Percentiles rank a stretch among this genome's conserved stretches.
These are phyloP conservation scores for Psittacula derbiana DNA, from an alignment of 2,797 vertebrate genomes.

Conservation along the genomic window DNA sequence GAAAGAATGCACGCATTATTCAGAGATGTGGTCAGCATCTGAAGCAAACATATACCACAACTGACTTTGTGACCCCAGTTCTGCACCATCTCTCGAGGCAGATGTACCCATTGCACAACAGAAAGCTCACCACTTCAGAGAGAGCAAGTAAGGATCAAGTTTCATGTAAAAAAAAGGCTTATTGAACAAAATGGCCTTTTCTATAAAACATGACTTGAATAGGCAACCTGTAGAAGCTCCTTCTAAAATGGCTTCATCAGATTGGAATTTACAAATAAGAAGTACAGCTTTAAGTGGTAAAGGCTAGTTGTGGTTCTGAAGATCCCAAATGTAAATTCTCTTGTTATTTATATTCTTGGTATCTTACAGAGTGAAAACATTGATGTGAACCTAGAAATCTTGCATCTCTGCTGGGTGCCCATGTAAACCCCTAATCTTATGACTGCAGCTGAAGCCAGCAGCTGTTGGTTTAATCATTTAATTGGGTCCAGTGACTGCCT, in stretches of 20 bases:
- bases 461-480: neutral
- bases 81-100: neutral
- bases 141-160: neutral
- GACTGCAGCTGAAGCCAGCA: neutral
- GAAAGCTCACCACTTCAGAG: neutral
- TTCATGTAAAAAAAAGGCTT: neutral
- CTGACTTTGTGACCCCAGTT: slow-evolving; percentile 7
- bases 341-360: neutral
- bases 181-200: neutral
- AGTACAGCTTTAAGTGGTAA: neutral
- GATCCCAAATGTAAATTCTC: neutral
- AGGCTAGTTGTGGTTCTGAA: neutral
- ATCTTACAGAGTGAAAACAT: neutral
- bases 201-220: neutral
- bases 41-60: neutral
- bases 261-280: neutral
- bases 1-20: slow-evolving; percentile 39
- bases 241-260: neutral
- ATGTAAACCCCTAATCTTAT: neutral
- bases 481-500: neutral
- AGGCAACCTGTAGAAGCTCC: neutral
- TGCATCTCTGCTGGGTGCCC: neutral
- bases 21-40: slow-evolving; percentile 32
- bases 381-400: neutral
- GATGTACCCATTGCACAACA: neutral